These are phyloP conservation scores for Halictus rubicundus DNA, from an alignment of 1,140 invertebrate genomes.

Conservation along the genomic window DNA sequence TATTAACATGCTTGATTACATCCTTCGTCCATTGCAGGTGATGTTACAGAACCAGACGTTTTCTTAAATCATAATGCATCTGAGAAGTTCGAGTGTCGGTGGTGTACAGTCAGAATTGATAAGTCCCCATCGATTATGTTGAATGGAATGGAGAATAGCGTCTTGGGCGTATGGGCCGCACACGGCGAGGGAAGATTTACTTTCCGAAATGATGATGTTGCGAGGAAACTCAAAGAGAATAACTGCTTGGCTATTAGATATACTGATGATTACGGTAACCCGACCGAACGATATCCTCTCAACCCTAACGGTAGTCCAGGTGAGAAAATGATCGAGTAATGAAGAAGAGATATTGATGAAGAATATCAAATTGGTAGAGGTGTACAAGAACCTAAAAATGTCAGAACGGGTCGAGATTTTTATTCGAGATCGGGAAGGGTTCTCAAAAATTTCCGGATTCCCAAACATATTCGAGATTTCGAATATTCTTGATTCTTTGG, in stretches of 20 bases:
- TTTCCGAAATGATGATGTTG: constrained; percentile 81
- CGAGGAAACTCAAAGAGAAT: constrained; percentile 82
- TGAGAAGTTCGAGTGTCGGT: constrained; percentile 95
- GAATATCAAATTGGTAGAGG: too few relatives aligned
- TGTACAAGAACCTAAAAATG: too few relatives aligned
- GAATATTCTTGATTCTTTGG: too few relatives aligned
- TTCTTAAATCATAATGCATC: constrained; percentile 93
- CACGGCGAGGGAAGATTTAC: constrained; percentile 95
- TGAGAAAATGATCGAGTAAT: constrained; percentile 71
- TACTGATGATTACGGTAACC: constrained; percentile 88
- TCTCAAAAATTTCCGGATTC: too few relatives aligned
- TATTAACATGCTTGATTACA: not conserved
- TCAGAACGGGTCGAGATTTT: too few relatives aligned
- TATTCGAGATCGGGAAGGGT: too few relatives aligned
- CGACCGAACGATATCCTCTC: constrained; percentile 92
- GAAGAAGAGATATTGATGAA: too few relatives aligned
- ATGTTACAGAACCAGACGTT: constrained; percentile 82
- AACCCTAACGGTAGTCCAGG: constrained; percentile 95
- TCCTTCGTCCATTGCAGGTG: constrained; percentile 26
- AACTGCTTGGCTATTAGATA: constrained; percentile 90
- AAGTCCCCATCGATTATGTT: constrained; percentile 92
- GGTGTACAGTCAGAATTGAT: constrained; percentile 90
- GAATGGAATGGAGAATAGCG: constrained; percentile 90
- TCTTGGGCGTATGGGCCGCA: constrained; percentile 97
- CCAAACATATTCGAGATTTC: too few relatives aligned